A percentile compares a stretch with the other conserved stretches of the same genome.
These are phyloP conservation scores for Abscondita cerata DNA, from an alignment of 2,888 invertebrate species.

Conservation along the genomic window DNA sequence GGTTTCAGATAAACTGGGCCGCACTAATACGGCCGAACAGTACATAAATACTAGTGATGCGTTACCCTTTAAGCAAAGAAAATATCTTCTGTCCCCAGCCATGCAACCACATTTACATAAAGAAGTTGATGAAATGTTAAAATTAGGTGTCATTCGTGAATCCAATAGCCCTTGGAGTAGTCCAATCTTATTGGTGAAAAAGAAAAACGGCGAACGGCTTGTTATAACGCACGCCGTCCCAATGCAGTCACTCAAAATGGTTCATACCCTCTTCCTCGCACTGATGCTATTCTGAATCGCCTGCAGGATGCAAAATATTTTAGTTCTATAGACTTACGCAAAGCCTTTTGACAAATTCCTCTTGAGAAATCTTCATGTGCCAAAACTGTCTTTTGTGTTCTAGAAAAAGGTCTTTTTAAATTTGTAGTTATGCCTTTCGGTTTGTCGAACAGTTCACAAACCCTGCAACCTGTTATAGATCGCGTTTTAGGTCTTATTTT, in stretches of 20 bases:
- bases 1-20: background rate
- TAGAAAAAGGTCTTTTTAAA: constrained; percentile 45
- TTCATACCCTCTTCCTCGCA: constrained; percentile 41
- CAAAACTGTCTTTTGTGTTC: constrained; percentile 47
- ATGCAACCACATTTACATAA: background rate
- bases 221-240: constrained; percentile 41
- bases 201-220: constrained; percentile 37
- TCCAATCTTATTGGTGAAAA: constrained; percentile 41
- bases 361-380: constrained; percentile 35
- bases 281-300: constrained; percentile 39
- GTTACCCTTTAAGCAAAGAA: background rate
- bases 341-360: constrained; percentile 43
- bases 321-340: no score
- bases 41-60: background rate
- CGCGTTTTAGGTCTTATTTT: constrained; percentile 25
- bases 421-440: constrained; percentile 38
- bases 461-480: constrained; percentile 37
- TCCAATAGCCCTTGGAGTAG: constrained; percentile 37
- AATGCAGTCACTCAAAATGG: constrained; percentile 41
- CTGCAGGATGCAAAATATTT: no score
- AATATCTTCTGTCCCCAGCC: no score
- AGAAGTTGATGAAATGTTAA: constrained; percentile 12
- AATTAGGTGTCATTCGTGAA: constrained; percentile 23
- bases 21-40: background rate
- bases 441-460: constrained; percentile 9